These are phyloP conservation scores for Zoanthus solanderi DNA, from an alignment of 92 coral and sea anemone species.

Conservation along the genomic window DNA sequence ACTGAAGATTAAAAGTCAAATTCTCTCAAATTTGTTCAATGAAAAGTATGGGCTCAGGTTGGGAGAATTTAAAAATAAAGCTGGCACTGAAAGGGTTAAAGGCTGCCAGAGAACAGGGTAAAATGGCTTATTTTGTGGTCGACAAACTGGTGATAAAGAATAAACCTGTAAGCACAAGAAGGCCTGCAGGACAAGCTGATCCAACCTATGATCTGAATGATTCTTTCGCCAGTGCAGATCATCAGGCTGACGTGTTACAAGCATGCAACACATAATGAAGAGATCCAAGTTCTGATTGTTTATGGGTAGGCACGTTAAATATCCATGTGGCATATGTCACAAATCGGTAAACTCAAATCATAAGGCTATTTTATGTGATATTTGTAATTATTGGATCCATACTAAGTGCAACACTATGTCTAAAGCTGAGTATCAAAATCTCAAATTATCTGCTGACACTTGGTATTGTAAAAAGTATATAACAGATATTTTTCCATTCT, in stretches of 20 bases:
- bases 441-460: not conserved
- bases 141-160: slow-evolving; percentile 22
- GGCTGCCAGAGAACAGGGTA: not conserved
- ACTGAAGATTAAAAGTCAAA: no score
- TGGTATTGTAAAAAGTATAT: slow-evolving; percentile 3
- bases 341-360: slow-evolving; percentile 1
- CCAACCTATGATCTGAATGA: not conserved
- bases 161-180: not conserved
- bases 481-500: slow-evolving; percentile 8
- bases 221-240: no score
- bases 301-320: not conserved
- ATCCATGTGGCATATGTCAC: not conserved
- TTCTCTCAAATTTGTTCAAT: no score
- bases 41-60: no score
- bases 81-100: no score
- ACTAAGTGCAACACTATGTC: not conserved
- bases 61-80: no score
- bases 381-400: slow-evolving; percentile 20
- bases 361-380: not conserved
- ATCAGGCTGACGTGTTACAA: not conserved
- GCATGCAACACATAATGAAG: not conserved
- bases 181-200: not conserved
- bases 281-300: not conserved
- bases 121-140: slow-evolving; percentile 33
- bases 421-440: no score